Conservation (phyloP, 2,888 invertebrate species). For the Antheraea yamamai region DNA sequence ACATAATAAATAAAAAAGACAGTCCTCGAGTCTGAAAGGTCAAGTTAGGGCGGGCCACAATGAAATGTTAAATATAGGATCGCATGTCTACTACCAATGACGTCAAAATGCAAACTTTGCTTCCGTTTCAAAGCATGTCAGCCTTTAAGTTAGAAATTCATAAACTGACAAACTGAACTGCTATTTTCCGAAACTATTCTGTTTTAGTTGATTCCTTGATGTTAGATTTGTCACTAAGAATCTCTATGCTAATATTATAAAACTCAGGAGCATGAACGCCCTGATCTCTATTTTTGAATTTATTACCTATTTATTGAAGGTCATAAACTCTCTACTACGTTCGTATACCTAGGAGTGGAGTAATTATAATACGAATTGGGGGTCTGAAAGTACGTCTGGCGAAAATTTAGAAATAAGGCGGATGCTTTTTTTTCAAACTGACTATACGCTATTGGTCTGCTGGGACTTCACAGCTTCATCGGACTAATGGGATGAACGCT, state of each 20-base stretch:
- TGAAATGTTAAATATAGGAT: slow-evolving; percentile 74
- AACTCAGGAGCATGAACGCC: neutral
- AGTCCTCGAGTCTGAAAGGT: slow-evolving; percentile 53
- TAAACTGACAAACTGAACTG: slow-evolving; percentile 19
- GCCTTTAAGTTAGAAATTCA: slow-evolving; percentile 18
- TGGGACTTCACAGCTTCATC: too few species aligned
- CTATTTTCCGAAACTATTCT: slow-evolving; percentile 17
- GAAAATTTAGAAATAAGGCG: too few species aligned
- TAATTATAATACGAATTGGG: too few species aligned
- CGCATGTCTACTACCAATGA: slow-evolving; percentile 65
- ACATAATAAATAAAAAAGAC: slow-evolving; percentile 27
- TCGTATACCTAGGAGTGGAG: too few species aligned
- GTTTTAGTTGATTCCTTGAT: neutral
- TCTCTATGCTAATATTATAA: neutral
- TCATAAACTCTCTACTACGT: too few species aligned
- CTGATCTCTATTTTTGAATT: too few species aligned
- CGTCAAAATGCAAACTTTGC: slow-evolving; percentile 59
- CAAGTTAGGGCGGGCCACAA: slow-evolving; percentile 58
- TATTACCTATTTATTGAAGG: too few species aligned
- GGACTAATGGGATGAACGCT: too few species aligned
- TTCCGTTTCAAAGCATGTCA: slow-evolving; percentile 46
- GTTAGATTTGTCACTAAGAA: neutral
- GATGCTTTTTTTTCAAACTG: too few species aligned
- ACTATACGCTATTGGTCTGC: too few species aligned
- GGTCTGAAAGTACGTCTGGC: too few species aligned